phyloP scores from a whole-genome alignment of 1,140 invertebrate genomes.

The Drosophila bocki region DNA sequence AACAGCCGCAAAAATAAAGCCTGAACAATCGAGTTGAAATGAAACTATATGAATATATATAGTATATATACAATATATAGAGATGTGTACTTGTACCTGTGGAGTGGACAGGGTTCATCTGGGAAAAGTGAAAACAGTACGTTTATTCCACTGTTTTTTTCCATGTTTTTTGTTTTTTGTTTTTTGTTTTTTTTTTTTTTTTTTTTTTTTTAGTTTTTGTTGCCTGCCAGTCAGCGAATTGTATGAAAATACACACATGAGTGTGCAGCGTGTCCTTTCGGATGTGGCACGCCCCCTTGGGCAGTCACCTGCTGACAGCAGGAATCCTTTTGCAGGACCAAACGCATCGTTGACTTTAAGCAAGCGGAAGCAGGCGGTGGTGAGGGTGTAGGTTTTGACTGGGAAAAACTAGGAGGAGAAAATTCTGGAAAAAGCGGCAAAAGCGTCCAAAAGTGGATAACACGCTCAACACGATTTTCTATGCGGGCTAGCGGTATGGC shows the following conservation, averaged over 20 bases:
- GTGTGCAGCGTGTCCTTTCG: constrained; percentile 29
- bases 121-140: constrained; percentile 49
- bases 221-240: constrained; percentile 40
- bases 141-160: constrained; percentile 37
- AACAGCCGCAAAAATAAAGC: constrained; percentile 64
- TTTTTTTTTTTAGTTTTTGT: not conserved
- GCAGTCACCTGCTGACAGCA: constrained; percentile 55
- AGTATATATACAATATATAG: not conserved
- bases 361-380: not conserved
- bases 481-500: constrained; percentile 10
- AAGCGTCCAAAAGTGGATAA: constrained; percentile 40
- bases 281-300: constrained; percentile 43
- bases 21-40: constrained; percentile 30
- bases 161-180: constrained; percentile 4
- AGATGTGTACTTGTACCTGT: not conserved
- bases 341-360: constrained; percentile 48
- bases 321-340: constrained; percentile 49
- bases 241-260: constrained; percentile 27
- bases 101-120: constrained; percentile 8
- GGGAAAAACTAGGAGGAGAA: constrained; percentile 5
- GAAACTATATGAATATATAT: constrained; percentile 17
- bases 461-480: constrained; percentile 40
- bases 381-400: no score
- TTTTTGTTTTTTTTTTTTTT: not conserved
- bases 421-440: constrained; percentile 1